Percentiles rank a stretch among this genome's conserved stretches.
Conservation (phyloP, 2,888 invertebrate species). For the Watsonalla binaria region DNA sequence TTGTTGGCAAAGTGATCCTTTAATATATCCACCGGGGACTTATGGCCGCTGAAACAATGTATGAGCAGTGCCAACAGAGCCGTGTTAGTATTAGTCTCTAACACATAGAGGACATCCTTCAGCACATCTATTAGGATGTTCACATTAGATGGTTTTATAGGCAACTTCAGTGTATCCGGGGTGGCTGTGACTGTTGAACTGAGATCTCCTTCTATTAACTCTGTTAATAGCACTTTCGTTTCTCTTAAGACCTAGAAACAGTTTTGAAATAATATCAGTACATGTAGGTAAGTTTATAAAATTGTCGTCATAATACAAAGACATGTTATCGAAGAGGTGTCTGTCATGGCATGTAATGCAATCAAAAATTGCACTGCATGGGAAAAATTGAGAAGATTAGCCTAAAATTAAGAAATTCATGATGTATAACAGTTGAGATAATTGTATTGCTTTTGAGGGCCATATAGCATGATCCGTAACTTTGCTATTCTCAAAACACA, state of each 20-base stretch:
- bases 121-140: constrained; percentile 80
- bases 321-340: too few relatives aligned
- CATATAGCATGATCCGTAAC: too few relatives aligned
- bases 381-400: too few relatives aligned
- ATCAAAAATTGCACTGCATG: too few relatives aligned
- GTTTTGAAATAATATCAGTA: constrained; percentile 2
- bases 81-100: constrained; percentile 83
- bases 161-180: constrained; percentile 49
- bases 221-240: constrained; percentile 64
- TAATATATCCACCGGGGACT: constrained; percentile 47
- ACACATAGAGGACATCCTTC: constrained; percentile 79
- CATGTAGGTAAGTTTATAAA: neutral
- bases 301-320: too few relatives aligned
- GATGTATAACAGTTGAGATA: too few relatives aligned
- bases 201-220: constrained; percentile 57
- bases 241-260: constrained; percentile 71
- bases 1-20: constrained; percentile 43
- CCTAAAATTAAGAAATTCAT: too few relatives aligned
- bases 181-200: constrained; percentile 68
- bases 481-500: too few relatives aligned
- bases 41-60: constrained; percentile 52
- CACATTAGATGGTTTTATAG: constrained; percentile 63
- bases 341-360: too few relatives aligned
- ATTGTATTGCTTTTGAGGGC: too few relatives aligned
- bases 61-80: constrained; percentile 79